phyloP scores from a whole-genome alignment of 2,888 invertebrate species.

The Chrysomela aeneicollis region DNA sequence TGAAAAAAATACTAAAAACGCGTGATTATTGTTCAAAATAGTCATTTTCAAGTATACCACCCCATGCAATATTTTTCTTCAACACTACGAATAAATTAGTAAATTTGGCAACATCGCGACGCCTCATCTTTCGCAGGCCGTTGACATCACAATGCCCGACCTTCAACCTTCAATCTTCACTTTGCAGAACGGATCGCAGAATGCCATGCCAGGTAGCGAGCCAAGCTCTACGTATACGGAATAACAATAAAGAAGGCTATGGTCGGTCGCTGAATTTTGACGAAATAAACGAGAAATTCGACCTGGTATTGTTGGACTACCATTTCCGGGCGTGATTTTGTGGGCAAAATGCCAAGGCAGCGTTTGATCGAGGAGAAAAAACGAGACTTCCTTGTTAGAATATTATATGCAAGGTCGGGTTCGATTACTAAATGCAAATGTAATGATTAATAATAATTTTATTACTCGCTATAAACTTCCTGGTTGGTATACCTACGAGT shows the following conservation, averaged over 20 bases:
- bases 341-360: constrained; percentile 40
- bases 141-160: constrained; percentile 61
- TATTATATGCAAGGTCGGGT: constrained; percentile 29
- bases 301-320: constrained; percentile 30
- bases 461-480: too few species aligned
- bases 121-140: constrained; percentile 54
- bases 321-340: constrained; percentile 38
- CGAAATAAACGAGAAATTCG: constrained; percentile 30
- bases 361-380: constrained; percentile 18
- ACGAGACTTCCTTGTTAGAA: constrained; percentile 37
- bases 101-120: constrained; percentile 23
- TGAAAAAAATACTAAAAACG: too few species aligned
- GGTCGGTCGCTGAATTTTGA: not conserved
- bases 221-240: not conserved
- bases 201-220: constrained; percentile 50
- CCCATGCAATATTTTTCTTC: too few species aligned
- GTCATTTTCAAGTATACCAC: too few species aligned
- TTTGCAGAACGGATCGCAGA: constrained; percentile 50
- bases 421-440: constrained; percentile 19
- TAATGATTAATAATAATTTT: too few species aligned
- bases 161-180: constrained; percentile 57
- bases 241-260: constrained; percentile 32
- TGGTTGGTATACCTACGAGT: too few species aligned
- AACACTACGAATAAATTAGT: constrained; percentile 19
- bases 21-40: too few species aligned